These are phyloP conservation scores for Drosophila mauritiana DNA, from an alignment of 1,140 invertebrate species.

Conservation along the genomic window DNA sequence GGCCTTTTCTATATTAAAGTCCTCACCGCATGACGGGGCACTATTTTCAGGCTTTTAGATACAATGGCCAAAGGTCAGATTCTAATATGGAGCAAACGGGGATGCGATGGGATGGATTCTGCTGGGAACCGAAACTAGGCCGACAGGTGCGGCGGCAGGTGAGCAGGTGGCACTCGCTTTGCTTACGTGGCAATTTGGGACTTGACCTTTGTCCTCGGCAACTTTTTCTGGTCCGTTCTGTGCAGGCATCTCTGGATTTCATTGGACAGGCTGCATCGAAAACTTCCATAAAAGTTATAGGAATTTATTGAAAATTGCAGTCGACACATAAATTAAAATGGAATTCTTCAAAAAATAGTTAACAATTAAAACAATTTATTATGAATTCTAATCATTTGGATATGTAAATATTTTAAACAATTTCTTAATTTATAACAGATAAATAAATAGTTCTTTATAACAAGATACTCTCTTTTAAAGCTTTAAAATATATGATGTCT, in stretches of 20 bases:
- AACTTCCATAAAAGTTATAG: constrained; percentile 17
- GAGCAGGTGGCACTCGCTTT: constrained; percentile 26
- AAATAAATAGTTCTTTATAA: background rate
- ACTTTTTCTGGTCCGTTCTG: constrained; percentile 10
- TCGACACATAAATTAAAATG: constrained; percentile 3
- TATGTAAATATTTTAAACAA: background rate
- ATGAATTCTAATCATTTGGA: too few species aligned
- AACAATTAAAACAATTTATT: background rate
- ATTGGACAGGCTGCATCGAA: constrained; percentile 8
- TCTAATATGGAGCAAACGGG: constrained; percentile 37
- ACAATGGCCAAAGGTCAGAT: constrained; percentile 59
- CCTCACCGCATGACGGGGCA: constrained; percentile 43
- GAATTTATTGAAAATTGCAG: constrained; percentile 25
- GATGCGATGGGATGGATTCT: constrained; percentile 12
- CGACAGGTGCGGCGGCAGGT: constrained; percentile 33
- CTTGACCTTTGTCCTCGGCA: constrained; percentile 50
- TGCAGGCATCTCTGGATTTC: constrained; percentile 19
- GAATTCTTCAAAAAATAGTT: background rate
- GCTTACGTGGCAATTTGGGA: constrained; percentile 46
- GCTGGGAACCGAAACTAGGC: constrained; percentile 47
- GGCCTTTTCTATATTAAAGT: constrained; percentile 53
- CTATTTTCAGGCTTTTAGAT: constrained; percentile 55
- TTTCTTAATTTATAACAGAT: background rate
- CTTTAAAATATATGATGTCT: background rate
- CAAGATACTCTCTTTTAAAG: background rate